Conservation (phyloP, 2,797 vertebrate species). For the Gymnocypris eckloni region DNA sequence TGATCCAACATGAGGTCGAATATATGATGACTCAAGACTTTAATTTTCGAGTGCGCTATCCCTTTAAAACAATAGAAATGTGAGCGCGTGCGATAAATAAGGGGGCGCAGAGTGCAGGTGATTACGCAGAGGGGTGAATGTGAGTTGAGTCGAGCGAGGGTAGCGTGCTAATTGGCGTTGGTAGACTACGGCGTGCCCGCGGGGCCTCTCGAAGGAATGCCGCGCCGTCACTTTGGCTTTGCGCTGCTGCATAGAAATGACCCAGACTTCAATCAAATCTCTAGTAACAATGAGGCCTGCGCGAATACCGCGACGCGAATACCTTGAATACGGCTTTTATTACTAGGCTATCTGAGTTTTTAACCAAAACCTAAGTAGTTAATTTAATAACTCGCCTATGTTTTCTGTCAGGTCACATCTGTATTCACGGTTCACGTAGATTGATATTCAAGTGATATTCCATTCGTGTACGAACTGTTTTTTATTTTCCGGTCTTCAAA, state of each 20-base stretch:
- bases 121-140: slow-evolving; percentile 19
- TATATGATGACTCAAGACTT: not conserved
- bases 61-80: not conserved
- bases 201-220: slow-evolving; percentile 55
- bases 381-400: too few relatives aligned
- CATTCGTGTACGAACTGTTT: not conserved
- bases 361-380: too few relatives aligned
- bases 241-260: slow-evolving; percentile 34
- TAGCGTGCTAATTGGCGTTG: slow-evolving; percentile 35
- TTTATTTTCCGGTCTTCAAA: not conserved
- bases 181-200: slow-evolving; percentile 8
- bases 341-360: not conserved
- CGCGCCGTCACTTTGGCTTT: slow-evolving; percentile 32
- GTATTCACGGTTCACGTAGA: not conserved
- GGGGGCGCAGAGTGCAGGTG: slow-evolving; percentile 23
- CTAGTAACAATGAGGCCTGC: slow-evolving; percentile 17
- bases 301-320: not conserved
- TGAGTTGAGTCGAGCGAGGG: slow-evolving; percentile 30
- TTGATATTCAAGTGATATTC: not conserved
- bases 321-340: not conserved
- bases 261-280: slow-evolving; percentile 30
- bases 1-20: too few relatives aligned
- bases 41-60: not conserved
- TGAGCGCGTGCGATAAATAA: not conserved
- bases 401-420: not conserved